phyloP scores from a whole-genome alignment of 2,113 vertebrate species.

The Rhinopithecus roxellana region DNA sequence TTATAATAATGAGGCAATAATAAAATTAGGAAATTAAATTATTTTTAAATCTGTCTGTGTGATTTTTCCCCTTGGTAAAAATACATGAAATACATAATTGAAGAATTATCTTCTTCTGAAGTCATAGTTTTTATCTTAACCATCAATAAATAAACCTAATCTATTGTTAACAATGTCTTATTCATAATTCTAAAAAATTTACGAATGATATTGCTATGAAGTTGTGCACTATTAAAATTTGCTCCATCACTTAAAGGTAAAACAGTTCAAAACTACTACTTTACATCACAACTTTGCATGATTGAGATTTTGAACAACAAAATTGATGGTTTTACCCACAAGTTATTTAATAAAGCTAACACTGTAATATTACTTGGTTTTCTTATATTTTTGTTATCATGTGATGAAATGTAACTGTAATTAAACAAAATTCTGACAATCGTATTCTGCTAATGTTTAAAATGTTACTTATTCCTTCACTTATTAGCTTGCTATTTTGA shows the following conservation, averaged over 20 bases:
- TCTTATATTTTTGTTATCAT: constrained; percentile 57
- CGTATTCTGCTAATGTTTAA: constrained; percentile 64
- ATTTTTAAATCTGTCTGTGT: constrained; percentile 61
- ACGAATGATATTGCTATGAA: not conserved
- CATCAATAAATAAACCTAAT: not conserved
- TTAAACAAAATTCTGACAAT: constrained; percentile 67
- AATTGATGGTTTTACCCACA: constrained; percentile 1
- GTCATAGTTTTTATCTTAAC: not conserved
- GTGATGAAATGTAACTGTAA: constrained; percentile 68
- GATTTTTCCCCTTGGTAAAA: constrained; percentile 49
- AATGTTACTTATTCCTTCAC: constrained; percentile 61
- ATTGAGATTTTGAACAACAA: constrained; percentile 44
- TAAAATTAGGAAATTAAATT: constrained; percentile 71
- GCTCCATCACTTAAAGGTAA: not conserved
- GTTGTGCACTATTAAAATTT: constrained; percentile 39
- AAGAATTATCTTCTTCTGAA: constrained; percentile 28
- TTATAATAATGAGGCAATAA: constrained; percentile 65
- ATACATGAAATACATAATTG: not conserved
- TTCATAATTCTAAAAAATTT: constrained; percentile 29
- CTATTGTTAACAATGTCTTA: not conserved
- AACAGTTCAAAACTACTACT: not conserved
- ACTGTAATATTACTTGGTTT: constrained; percentile 58
- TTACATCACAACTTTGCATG: constrained; percentile 28
- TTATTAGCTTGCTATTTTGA: constrained; percentile 58
- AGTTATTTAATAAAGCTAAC: constrained; percentile 39